A percentile compares a stretch with the other conserved stretches of the same genome.
These are phyloP conservation scores for Stenotaenia linearis DNA, from an alignment of 2,888 invertebrate species.

Conservation along the genomic window DNA sequence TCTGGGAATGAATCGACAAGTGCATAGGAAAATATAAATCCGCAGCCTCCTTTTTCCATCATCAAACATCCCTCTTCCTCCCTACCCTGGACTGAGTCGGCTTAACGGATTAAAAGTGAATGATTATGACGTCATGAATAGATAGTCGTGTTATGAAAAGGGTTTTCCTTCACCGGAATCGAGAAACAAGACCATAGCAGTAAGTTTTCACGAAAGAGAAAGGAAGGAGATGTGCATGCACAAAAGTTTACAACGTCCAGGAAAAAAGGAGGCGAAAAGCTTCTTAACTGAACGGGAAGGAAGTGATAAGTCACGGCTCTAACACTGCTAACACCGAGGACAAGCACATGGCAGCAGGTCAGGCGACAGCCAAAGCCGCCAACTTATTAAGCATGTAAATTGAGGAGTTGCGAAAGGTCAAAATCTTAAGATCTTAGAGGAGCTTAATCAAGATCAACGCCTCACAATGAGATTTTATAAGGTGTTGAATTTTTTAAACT, in stretches of 20 bases:
- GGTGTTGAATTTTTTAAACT: neutral
- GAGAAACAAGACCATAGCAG: too few species aligned
- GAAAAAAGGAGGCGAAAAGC: neutral
- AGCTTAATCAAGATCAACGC: neutral
- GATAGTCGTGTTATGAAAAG: neutral
- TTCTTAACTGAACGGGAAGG: neutral
- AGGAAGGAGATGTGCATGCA: neutral
- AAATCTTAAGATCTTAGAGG: neutral
- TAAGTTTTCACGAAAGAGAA: neutral
- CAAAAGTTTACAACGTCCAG: neutral
- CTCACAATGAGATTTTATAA: neutral
- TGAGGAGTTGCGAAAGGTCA: neutral
- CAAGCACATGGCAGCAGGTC: conserved; percentile 4
- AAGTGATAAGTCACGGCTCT: conserved; percentile 9
- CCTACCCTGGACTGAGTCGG: neutral
- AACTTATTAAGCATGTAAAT: neutral
- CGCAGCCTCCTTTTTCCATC: neutral
- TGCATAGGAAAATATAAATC: neutral
- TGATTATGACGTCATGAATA: conserved; percentile 9
- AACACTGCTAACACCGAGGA: neutral
- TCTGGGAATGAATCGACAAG: neutral
- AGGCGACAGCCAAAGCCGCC: neutral
- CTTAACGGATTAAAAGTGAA: neutral
- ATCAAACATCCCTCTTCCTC: neutral
- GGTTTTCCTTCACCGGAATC: neutral